A percentile compares a stretch with the other conserved stretches of the same genome.
phyloP scores from a whole-genome alignment of 2,113 vertebrate species.

The Malurus alboscapulatus region DNA sequence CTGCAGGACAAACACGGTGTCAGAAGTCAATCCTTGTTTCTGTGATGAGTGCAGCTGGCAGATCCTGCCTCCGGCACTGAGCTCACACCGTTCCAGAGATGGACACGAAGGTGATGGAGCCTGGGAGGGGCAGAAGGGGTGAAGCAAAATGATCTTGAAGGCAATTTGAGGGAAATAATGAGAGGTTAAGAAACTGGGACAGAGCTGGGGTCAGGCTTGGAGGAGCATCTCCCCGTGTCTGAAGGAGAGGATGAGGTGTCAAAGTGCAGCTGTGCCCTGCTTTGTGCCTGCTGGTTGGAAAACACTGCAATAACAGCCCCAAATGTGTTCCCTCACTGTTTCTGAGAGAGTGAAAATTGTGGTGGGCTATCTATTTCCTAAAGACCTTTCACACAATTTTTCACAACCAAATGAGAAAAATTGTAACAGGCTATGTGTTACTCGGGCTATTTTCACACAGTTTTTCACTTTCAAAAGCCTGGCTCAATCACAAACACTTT shows the following conservation, averaged over 20 bases:
- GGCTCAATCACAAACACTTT: not conserved
- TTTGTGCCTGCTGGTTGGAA: not conserved
- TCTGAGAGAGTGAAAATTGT: not conserved
- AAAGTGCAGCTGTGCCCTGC: not conserved
- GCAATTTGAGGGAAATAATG: not conserved
- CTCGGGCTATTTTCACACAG: not conserved
- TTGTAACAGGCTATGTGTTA: not conserved
- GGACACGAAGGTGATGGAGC: not conserved
- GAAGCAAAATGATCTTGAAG: not conserved
- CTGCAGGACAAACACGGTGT: not conserved
- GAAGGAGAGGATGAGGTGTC: not conserved
- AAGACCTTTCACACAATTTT: not conserved
- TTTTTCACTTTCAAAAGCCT: not conserved
- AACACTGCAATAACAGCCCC: not conserved
- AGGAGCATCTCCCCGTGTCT: not conserved
- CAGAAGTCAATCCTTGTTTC: not conserved
- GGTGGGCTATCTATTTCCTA: not conserved
- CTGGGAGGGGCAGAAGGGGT: not conserved
- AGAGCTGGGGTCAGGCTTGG: not conserved
- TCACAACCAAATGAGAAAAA: not conserved
- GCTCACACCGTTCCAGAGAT: accelerated
- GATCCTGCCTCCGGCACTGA: not conserved
- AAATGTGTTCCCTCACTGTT: not conserved
- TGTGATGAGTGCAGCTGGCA: not conserved
- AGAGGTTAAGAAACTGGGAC: not conserved